Evolutionary conservation across 2,113 vertebrate species (phyloP), one percentile per base, ranked within the genome.

Genomic region (Elephantulus edwardii): DNA sequence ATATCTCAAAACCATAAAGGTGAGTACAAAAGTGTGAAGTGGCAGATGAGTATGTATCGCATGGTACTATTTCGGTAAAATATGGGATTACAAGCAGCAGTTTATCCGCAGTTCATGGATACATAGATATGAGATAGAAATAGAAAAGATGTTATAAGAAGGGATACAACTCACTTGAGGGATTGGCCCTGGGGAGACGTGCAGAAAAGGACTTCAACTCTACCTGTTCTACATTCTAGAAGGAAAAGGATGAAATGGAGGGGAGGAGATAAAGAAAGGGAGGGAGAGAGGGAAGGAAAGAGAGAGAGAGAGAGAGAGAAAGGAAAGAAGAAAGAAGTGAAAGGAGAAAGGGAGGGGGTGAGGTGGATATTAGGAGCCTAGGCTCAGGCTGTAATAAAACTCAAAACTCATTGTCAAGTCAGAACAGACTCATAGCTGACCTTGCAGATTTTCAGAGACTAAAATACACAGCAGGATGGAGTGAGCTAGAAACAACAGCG

Each of bases 121-220:
- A 74, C 52, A n/a, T 3, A 33, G 10, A 70, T 24, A 30, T 42
- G 13, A 58, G 28, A 52, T 8, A 9, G 54, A 35, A 58, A 13
- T 26, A 1, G 35, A 64, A 66, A 88, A 66, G n/a, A 35, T n/a
- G n/a, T 66, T 26, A 68, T 50, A 46, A 75, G 72, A 19, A 60
- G 56, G 35, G 17, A 1, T 13, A 17, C 16, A 17, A 11, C 50
- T 19, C 42, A 46, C 60, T 75, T 66, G 42, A 40, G 22, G 26
- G 35, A 44, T 30, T 24, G 16, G 24, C 10, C 12, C 26, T 0
- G 2, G 20, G 30, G 1, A 5, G 0, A 3, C 4, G 28, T 11
- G 50, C 14, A 38, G 13, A 64, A 44, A 82, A 64, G 12, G 54
- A 16, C 12, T 60, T 77, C 1, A 10, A 44, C 22, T 80, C 33